Evolutionary conservation across 2,797 vertebrate genomes (phyloP), one percentile per base, ranked within the genome.

Genomic region (Odontamblyopus lacepedii): DNA sequence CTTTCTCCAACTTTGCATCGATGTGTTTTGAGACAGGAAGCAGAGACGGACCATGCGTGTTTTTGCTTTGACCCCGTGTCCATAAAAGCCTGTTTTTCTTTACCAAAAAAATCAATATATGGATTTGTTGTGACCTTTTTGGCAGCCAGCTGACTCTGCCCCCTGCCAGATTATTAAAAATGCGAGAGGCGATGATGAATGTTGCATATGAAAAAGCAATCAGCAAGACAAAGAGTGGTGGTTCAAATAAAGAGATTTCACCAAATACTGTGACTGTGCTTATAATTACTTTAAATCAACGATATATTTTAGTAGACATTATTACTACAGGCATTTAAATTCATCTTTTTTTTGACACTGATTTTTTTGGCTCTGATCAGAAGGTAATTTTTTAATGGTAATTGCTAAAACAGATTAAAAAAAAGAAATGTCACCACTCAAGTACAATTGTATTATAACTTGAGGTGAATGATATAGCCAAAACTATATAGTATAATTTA

Each of bases 41-140:
- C 72, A 74, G 60, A 53, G 56, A 66, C 30, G 23, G 70, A 82
- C 60, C 75, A 23, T 3, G 3, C 69, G 30, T 63, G 84, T 73
- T 87, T 73, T 81, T 68, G 19, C 73, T 74, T 73, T 85, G 82
- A 86, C 83, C 82, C 78, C 71, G 68, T 62, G 80, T 85, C 77
- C 60, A 12, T 35, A 3, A 26, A 72, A 19, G 63, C 69, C 30
- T 35, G 44, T 81, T 78, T 78, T 78, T 77, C 63, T 41, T 69
- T 73, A 69, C 13, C 71, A 12, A 56, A 15, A 56, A 5, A 15
- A 88, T 88, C 82, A 27, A 85, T 76, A 80, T 6, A 77, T 76
- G 56, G 76, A 88, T 83, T 73, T 61, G 67, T 71, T 78, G 67
- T 75, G 66, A 88, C 72, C 76, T 77, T 75, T 82, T 60, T 57